These are phyloP conservation scores for Nomada ferruginata DNA, from an alignment of 2,888 invertebrate genomes.

Conservation along the genomic window DNA sequence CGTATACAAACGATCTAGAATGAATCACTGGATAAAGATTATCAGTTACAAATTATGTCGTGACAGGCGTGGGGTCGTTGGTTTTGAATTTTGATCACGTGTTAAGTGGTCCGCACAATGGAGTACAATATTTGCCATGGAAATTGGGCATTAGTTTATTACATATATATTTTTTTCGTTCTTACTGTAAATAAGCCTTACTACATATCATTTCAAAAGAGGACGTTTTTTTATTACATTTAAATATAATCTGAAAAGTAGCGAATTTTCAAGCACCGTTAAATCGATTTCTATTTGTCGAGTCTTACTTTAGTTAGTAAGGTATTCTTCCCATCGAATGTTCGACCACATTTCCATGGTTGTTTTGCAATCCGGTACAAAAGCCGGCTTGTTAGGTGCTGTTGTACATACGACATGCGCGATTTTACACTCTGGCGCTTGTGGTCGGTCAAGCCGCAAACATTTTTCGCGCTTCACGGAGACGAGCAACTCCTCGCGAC, in stretches of 20 bases:
- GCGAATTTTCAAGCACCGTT: background rate
- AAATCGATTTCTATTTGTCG: constrained; percentile 1
- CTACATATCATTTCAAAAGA: too few relatives aligned
- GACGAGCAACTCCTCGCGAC: constrained; percentile 35
- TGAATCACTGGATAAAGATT: background rate
- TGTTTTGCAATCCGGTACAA: constrained; percentile 62
- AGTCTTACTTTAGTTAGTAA: constrained; percentile 21
- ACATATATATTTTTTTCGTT: background rate
- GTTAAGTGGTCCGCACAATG: background rate
- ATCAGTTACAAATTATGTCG: background rate
- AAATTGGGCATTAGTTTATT: background rate
- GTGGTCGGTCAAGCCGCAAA: constrained; percentile 61
- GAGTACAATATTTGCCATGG: background rate
- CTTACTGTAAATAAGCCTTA: background rate
- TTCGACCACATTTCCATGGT: constrained; percentile 50
- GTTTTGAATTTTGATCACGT: background rate
- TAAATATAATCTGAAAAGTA: background rate
- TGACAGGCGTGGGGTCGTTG: background rate
- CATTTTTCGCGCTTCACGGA: constrained; percentile 63
- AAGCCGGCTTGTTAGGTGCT: constrained; percentile 59
- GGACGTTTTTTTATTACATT: background rate
- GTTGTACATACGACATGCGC: constrained; percentile 49
- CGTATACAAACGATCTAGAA: constrained; percentile 20
- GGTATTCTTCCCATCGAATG: constrained; percentile 45
- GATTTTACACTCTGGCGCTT: constrained; percentile 63